Conservation (phyloP, 2,888 invertebrate species). For the Nomada lathburiana region DNA sequence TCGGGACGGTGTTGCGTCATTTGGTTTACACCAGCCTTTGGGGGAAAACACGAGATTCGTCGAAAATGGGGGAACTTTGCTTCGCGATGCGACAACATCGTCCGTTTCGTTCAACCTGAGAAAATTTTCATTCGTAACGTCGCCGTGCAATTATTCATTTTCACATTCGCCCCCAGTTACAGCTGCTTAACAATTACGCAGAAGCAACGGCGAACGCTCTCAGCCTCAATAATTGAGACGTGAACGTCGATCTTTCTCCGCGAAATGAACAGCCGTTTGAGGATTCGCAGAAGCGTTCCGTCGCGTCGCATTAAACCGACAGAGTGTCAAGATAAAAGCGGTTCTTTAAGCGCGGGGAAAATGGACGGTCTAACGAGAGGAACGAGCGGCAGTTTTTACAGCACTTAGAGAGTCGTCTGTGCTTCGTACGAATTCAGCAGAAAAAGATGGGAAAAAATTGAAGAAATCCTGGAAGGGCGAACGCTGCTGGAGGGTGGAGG, state of each 20-base stretch:
- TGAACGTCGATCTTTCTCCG: too few relatives aligned
- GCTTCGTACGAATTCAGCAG: constrained; percentile 42
- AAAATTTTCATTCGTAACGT: too few relatives aligned
- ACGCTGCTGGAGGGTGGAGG: constrained; percentile 33
- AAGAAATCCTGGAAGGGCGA: constrained; percentile 39
- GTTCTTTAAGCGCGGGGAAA: constrained; percentile 10
- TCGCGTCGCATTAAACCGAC: neutral
- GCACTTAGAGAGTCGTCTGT: constrained; percentile 51
- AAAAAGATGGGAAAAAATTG: constrained; percentile 6
- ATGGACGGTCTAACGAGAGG: constrained; percentile 21
- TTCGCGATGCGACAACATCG: too few relatives aligned
- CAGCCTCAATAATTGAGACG: too few relatives aligned
- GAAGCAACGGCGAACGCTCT: too few relatives aligned
- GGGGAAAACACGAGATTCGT: neutral
- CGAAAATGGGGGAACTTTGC: too few relatives aligned
- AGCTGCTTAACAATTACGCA: too few relatives aligned
- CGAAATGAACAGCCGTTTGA: too few relatives aligned
- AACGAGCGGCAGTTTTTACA: constrained; percentile 43
- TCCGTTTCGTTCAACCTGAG: too few relatives aligned
- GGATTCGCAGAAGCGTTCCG: constrained; percentile 4
- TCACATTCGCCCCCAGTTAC: too few relatives aligned
- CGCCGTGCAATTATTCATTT: too few relatives aligned
- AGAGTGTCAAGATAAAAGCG: constrained; percentile 5
- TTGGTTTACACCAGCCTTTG: neutral
- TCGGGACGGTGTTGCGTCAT: neutral